Evolutionary conservation across 2,888 invertebrate genomes (phyloP).

Genomic region (Monoplex corrugatus): DNA sequence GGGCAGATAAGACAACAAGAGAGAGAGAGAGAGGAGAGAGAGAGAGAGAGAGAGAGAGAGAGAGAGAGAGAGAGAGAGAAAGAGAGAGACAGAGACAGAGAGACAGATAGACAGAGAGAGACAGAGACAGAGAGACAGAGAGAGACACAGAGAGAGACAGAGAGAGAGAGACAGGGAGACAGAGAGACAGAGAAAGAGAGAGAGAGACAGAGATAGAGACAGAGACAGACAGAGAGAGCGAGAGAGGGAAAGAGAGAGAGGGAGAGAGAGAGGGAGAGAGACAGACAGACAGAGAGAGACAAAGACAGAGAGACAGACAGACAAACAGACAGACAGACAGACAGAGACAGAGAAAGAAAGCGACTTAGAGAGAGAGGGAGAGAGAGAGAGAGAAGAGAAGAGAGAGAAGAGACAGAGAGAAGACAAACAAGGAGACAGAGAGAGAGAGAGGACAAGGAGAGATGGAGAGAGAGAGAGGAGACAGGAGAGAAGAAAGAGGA

Average conservation of each 20-base stretch:
- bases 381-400: not conserved
- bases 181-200: not conserved
- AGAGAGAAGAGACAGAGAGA: not conserved
- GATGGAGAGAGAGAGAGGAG: not conserved
- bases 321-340: not conserved
- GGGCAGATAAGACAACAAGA: no score
- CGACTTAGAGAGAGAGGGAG: no score
- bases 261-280: not conserved
- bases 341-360: not conserved
- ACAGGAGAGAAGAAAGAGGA: no score
- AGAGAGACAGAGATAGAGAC: not conserved
- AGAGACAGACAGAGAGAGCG: not conserved
- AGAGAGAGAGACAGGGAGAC: no score
- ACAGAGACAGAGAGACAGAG: not conserved
- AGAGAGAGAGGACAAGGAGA: not conserved
- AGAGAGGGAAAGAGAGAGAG: not conserved
- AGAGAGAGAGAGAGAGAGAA: not conserved
- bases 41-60: no score
- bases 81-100: not conserved
- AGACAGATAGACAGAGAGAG: not conserved
- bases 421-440: not conserved
- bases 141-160: not conserved
- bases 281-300: not conserved
- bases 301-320: not conserved
- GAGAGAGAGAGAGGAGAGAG: no score